phyloP scores from a whole-genome alignment of 2,113 vertebrate species.

The Beaufortia kweichowensis region DNA sequence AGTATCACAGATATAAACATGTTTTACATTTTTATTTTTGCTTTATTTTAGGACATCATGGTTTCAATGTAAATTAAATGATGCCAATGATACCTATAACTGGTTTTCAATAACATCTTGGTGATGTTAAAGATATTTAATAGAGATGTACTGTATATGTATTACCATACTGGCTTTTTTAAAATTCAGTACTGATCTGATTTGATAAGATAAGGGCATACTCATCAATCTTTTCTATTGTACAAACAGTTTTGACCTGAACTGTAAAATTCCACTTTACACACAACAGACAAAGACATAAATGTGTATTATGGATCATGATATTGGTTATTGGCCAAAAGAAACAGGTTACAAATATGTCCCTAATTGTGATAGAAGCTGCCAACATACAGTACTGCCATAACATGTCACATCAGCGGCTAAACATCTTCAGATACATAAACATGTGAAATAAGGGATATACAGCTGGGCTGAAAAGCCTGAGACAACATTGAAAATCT shows the following conservation, averaged over 20 bases:
- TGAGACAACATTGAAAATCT: background rate
- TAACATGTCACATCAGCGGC: background rate
- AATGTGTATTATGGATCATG: background rate
- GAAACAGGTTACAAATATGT: background rate
- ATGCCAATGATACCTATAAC: background rate
- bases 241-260: too few relatives aligned
- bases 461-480: background rate
- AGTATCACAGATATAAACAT: slow-evolving; percentile 20
- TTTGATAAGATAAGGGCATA: background rate
- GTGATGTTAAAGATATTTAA: background rate
- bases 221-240: background rate
- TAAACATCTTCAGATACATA: background rate
- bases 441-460: background rate
- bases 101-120: background rate
- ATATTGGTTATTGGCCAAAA: background rate
- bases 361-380: background rate
- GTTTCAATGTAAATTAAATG: background rate
- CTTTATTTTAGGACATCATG: background rate
- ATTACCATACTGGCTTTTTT: background rate
- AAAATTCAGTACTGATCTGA: background rate
- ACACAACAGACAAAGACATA: background rate
- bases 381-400: background rate
- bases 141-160: background rate
- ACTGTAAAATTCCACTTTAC: too few relatives aligned
- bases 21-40: background rate